A percentile compares a stretch with the other conserved stretches of the same genome.
Evolutionary conservation across 2,888 invertebrate genomes (phyloP).

Genomic region (Agonopterix alstromeriana): DNA sequence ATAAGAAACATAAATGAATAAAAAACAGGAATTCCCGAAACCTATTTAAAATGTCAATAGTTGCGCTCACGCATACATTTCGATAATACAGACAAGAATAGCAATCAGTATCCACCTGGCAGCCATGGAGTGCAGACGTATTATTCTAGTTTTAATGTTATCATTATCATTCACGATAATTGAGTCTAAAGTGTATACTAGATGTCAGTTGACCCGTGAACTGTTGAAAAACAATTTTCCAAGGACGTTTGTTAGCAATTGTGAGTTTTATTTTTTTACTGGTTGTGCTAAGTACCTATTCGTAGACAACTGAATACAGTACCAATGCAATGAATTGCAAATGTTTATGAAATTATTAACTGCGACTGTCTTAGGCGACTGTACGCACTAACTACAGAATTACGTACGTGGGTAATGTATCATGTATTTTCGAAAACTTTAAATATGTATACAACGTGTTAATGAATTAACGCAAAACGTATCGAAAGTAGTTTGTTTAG

Average conservation of each 20-base stretch:
- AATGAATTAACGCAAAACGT: too few species aligned
- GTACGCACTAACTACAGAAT: too few species aligned
- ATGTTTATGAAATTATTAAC: too few species aligned
- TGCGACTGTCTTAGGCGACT: too few species aligned
- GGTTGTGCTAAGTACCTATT: too few species aligned
- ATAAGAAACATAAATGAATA: neutral
- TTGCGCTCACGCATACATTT: slow-evolving; percentile 40
- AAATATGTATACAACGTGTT: too few species aligned
- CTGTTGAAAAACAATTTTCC: slow-evolving; percentile 79
- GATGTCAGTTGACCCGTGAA: slow-evolving; percentile 83
- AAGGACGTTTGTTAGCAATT: slow-evolving; percentile 82
- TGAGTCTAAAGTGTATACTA: slow-evolving; percentile 76
- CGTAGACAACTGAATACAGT: too few species aligned
- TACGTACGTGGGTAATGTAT: too few species aligned
- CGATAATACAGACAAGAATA: slow-evolving; percentile 1
- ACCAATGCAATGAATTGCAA: too few species aligned
- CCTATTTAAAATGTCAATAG: slow-evolving; percentile 28
- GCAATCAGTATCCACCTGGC: slow-evolving; percentile 32
- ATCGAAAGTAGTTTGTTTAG: too few species aligned
- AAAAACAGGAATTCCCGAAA: neutral
- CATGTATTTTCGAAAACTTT: too few species aligned
- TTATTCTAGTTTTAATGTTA: slow-evolving; percentile 26
- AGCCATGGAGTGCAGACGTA: slow-evolving; percentile 47
- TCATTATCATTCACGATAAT: slow-evolving; percentile 31
- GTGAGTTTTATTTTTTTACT: slow-evolving; percentile 64